Base-by-base conservation (phyloP, 2,888 invertebrate species). In the Cheilosia variabilis region DNA sequence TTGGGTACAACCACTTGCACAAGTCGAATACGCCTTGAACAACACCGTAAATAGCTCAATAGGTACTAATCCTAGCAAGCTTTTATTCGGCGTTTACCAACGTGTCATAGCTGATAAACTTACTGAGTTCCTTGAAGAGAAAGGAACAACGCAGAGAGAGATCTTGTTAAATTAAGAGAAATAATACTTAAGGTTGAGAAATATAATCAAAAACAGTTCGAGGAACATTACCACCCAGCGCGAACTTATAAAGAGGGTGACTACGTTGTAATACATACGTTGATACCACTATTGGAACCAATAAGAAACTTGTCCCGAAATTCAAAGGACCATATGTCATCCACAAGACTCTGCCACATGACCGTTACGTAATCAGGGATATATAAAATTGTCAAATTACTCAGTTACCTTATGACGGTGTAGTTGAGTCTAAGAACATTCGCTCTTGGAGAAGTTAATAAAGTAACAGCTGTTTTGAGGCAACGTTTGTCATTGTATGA, bases 31-130 rank as follows among this genome's bases (percentile, higher is more conserved):
- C 72, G 79, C 87, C 1, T 69, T 89, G 7, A 89, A 89, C 63
- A 89, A 89, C 68, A 89, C 88, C 0, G 72, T 89, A n/a, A 82
- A 87, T 50, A 88, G 89, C 55, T 66, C 88, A 4, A 88, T 89
- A 13, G 84, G 87, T 1, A 87, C 90, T 47, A 88, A 89, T 1
- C 89, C 90, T 1, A 88, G 88, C 79, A 87, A 69, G 57, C 58
- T 89, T 31, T 62, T 90, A 37, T 90, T 89, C 52, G 90, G 90
- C 2, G 73, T 88, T 3, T 47, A 88, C 47, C 90, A 90, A 62
- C 81, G 89, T 6, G 47, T 73, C 6, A 47, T 87, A 15, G 47
- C 80, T 27, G 89, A 89, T 41, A 53, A 78, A 3, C 22, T 88
- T 9, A 69, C 71, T 19, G 57, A 76, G 22, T 76, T 71, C 19